Percentiles rank a stretch among this genome's conserved stretches.
phyloP scores from a whole-genome alignment of 2,888 invertebrate species.

The Lordiphosa fenestrarum region DNA sequence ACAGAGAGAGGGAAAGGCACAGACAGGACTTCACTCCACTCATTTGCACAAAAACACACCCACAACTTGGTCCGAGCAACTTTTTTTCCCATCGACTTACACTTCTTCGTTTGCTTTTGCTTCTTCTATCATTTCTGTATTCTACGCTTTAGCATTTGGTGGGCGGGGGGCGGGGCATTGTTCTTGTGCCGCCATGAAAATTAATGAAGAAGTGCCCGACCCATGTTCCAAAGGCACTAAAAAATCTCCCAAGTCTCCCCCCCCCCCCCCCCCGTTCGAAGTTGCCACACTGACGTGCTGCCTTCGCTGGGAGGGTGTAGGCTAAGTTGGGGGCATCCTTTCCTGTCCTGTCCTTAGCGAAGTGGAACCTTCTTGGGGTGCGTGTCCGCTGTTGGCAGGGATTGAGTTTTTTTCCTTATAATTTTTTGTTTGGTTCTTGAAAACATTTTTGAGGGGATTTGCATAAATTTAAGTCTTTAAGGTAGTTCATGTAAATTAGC shows the following conservation, averaged over 20 bases:
- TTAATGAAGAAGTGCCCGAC: conserved; percentile 77
- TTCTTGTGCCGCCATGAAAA: conserved; percentile 75
- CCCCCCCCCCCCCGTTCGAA: conserved; percentile 24
- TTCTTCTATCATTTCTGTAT: conserved; percentile 57
- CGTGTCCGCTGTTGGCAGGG: conserved; percentile 8
- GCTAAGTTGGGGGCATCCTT: background rate
- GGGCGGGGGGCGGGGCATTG: conserved; percentile 51
- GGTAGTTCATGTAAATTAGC: background rate
- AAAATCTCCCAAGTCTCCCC: conserved; percentile 43
- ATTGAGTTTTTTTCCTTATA: background rate
- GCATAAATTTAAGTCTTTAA: conserved; percentile 10
- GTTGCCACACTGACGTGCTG: conserved; percentile 44
- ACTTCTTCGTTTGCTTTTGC: conserved; percentile 20
- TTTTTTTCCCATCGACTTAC: conserved; percentile 42
- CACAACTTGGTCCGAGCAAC: conserved; percentile 69
- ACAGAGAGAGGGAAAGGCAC: conserved; percentile 12
- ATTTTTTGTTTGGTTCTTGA: conserved; percentile 4
- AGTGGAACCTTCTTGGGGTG: conserved; percentile 6
- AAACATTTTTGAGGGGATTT: conserved; percentile 6
- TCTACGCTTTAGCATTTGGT: conserved; percentile 49
- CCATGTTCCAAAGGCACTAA: conserved; percentile 69
- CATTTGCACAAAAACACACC: conserved; percentile 73
- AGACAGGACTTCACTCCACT: conserved; percentile 49
- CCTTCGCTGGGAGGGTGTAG: conserved; percentile 2
- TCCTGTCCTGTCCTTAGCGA: conserved; percentile 5